These are phyloP conservation scores for Stomorhina lunata DNA, from an alignment of 2,888 invertebrate genomes.

Conservation along the genomic window DNA sequence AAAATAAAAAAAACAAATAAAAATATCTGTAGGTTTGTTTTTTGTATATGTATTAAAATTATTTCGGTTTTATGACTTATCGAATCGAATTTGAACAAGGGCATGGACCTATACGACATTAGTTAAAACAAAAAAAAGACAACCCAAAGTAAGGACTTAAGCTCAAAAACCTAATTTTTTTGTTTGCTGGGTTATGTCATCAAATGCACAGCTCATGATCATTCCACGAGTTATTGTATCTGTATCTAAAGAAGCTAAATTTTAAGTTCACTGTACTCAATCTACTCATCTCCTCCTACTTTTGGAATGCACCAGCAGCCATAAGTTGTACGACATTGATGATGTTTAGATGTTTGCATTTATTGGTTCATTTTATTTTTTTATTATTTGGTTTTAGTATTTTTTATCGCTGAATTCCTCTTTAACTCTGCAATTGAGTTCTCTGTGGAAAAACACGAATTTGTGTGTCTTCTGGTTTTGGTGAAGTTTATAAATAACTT, in stretches of 20 bases:
- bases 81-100: too few relatives aligned
- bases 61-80: too few relatives aligned
- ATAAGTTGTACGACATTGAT: constrained; percentile 12
- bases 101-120: too few relatives aligned
- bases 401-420: constrained; percentile 29
- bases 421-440: constrained; percentile 22
- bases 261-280: constrained; percentile 57
- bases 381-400: constrained; percentile 3
- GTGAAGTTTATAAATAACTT: constrained; percentile 39
- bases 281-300: constrained; percentile 40
- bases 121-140: too few relatives aligned
- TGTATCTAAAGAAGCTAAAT: constrained; percentile 13
- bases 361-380: constrained; percentile 13
- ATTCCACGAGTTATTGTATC: constrained; percentile 28
- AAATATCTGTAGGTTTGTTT: too few relatives aligned
- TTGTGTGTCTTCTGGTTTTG: not conserved
- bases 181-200: constrained; percentile 11
- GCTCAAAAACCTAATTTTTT: too few relatives aligned
- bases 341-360: constrained; percentile 6
- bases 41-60: too few relatives aligned
- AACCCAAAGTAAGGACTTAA: too few relatives aligned
- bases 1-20: not conserved
- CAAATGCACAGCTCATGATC: not conserved
- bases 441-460: constrained; percentile 13
- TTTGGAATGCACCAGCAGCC: not conserved